Percentiles rank a stretch among this genome's conserved stretches.
Conservation (phyloP, 2,888 invertebrate species). For the Tupiocoris notatus region DNA sequence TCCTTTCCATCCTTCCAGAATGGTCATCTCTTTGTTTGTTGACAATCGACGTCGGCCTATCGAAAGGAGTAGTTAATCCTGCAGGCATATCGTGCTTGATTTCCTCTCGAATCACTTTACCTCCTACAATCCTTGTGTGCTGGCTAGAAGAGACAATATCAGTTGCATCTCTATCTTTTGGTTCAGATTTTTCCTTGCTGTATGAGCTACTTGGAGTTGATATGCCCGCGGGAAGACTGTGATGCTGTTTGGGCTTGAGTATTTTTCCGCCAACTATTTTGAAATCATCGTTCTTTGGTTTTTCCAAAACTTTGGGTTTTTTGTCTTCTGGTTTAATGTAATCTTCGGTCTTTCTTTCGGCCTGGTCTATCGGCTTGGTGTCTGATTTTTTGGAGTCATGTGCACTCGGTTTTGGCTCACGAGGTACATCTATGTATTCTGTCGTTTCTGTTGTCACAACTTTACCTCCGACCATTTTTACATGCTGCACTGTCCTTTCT, state of each 20-base stretch:
- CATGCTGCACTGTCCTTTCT: background rate
- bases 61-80: background rate
- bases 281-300: background rate
- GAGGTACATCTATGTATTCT: conserved; percentile 25
- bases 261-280: conserved; percentile 47
- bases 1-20: no score
- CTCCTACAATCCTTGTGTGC: conserved; percentile 42
- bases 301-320: background rate
- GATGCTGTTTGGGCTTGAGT: conserved; percentile 29
- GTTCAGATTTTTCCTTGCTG: background rate
- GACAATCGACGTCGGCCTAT: background rate
- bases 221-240: background rate
- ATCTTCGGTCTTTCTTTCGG: background rate
- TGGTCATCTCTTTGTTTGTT: background rate
- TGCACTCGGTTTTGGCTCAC: background rate
- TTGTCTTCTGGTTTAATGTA: background rate
- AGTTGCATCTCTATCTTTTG: background rate
- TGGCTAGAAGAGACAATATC: background rate
- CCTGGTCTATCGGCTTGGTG: background rate
- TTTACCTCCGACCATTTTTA: conserved; percentile 19
- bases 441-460: conserved; percentile 33
- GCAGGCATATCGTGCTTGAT: background rate
- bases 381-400: background rate
- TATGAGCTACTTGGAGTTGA: background rate
- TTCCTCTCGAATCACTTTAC: conserved; percentile 38